Evolutionary conservation across 2,888 invertebrate genomes (phyloP).

Genomic region (Agonum fuliginosum): DNA sequence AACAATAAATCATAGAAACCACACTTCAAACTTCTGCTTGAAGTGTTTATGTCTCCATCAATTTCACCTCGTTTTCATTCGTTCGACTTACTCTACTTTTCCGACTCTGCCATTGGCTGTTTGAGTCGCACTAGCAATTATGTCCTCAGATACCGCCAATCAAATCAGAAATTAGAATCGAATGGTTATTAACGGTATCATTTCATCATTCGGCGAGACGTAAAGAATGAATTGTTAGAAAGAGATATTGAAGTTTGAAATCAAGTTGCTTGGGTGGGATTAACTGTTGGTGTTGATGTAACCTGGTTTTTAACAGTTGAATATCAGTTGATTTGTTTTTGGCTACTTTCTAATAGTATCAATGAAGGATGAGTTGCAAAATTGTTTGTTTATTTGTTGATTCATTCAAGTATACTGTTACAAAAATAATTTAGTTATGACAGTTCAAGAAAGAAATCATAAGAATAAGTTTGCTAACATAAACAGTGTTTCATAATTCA

Average conservation of each 20-base stretch:
- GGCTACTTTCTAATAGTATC: neutral
- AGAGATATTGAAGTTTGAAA: neutral
- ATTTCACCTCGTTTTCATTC: neutral
- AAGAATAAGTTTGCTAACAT: too few relatives aligned
- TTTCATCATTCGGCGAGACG: neutral
- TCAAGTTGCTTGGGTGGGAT: neutral
- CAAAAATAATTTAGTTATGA: too few relatives aligned
- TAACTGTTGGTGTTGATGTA: neutral
- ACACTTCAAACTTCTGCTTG: neutral
- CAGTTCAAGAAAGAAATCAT: too few relatives aligned
- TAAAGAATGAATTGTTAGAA: neutral
- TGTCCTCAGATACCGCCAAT: neutral
- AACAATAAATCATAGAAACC: neutral
- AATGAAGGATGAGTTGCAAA: neutral
- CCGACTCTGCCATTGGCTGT: neutral
- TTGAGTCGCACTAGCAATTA: neutral
- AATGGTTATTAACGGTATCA: neutral
- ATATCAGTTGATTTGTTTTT: neutral
- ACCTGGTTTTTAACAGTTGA: neutral
- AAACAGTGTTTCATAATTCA: too few relatives aligned
- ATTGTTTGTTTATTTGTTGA: neutral
- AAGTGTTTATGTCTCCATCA: neutral
- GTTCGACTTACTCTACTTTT: neutral
- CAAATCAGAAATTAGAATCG: neutral
- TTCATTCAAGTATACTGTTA: too few relatives aligned